These are phyloP conservation scores for Deroptyus accipitrinus DNA, from an alignment of 2,113 vertebrate genomes.

Conservation along the genomic window DNA sequence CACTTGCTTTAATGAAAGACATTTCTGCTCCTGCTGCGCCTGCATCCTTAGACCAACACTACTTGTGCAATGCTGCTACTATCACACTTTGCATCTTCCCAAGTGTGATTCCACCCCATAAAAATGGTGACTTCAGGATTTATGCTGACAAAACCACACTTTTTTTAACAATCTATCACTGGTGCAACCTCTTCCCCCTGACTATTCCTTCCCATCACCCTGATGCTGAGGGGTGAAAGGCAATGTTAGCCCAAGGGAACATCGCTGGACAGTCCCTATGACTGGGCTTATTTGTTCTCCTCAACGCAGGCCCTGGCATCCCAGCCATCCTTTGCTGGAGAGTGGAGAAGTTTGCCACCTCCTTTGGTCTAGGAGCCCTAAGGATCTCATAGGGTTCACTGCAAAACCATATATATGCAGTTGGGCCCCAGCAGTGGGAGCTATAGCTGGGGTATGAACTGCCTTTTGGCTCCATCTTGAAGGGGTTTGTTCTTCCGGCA, in stretches of 20 bases:
- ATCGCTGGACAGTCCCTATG: not conserved
- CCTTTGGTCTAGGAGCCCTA: not conserved
- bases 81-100: not conserved
- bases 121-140: not conserved
- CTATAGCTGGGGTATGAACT: not conserved
- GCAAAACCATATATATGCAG: not conserved
- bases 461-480: not conserved
- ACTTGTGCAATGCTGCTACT: not conserved
- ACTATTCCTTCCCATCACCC: not conserved
- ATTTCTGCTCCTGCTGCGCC: not conserved
- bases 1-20: not conserved
- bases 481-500: not conserved
- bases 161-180: not conserved
- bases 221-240: not conserved
- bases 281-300: not conserved
- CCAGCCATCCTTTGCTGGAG: not conserved
- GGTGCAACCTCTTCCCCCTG: not conserved
- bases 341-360: not conserved
- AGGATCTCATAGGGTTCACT: not conserved
- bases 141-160: not conserved
- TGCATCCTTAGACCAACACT: not conserved
- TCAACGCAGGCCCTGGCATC: not conserved
- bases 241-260: not conserved
- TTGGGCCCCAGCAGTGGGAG: not conserved
- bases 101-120: conserved; percentile 36